Conservation (phyloP, 2,113 vertebrate genomes). For the Cyrtonyx montezumae region DNA sequence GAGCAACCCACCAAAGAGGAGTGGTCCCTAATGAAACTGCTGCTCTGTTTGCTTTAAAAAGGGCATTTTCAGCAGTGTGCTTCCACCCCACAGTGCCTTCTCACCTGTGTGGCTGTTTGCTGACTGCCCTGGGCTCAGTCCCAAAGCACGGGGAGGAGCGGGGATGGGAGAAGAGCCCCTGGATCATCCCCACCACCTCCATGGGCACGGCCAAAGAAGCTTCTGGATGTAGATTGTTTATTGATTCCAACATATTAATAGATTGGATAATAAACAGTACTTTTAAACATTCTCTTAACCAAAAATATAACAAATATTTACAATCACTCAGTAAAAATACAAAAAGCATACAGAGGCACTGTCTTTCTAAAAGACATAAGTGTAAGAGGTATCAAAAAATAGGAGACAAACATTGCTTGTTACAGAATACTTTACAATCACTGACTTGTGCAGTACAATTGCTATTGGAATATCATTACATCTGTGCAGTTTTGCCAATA, state of each 20-base stretch:
- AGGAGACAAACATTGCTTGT: slow-evolving; percentile 89
- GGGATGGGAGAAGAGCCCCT: rapidly evolving
- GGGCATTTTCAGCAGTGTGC: too few species aligned
- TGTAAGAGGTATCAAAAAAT: slow-evolving; percentile 90
- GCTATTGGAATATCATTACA: slow-evolving; percentile 82
- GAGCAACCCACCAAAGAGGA: too few species aligned
- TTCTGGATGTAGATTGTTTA: slow-evolving; percentile 74
- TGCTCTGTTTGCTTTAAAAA: too few species aligned
- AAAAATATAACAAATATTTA: slow-evolving; percentile 99
- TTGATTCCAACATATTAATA: slow-evolving; percentile 83
- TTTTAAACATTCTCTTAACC: slow-evolving; percentile 95
- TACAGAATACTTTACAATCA: slow-evolving; percentile 86
- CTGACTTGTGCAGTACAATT: slow-evolving; percentile 89
- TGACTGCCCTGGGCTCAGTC: neutral
- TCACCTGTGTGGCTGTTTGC: too few species aligned
- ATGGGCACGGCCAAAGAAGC: neutral
- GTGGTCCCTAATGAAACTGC: too few species aligned
- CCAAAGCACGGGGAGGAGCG: rapidly evolving
- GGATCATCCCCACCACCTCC: neutral
- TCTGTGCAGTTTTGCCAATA: slow-evolving; percentile 88
- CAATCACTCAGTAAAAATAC: slow-evolving; percentile 95
- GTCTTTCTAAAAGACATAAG: slow-evolving; percentile 99
- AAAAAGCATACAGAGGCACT: slow-evolving; percentile 93
- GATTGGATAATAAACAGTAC: slow-evolving; percentile 88
- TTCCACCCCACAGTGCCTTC: too few species aligned